Evolutionary conservation across 2,113 vertebrate species (phyloP), one percentile per base, ranked within the genome.

Genomic region (Penelope pileata): DNA sequence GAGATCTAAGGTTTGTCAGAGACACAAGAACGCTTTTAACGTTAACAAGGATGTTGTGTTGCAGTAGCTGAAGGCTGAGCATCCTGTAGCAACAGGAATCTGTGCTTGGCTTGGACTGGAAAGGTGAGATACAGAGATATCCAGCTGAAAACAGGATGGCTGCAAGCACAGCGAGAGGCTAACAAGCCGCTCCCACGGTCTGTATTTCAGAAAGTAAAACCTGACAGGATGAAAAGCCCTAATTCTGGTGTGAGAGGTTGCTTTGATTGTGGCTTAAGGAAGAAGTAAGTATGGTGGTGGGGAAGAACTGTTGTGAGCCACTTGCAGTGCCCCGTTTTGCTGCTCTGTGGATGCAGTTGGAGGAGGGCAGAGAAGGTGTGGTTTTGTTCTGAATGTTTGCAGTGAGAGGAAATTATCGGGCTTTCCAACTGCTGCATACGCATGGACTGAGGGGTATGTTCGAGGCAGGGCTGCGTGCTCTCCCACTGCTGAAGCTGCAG

Each of bases 161-260:
- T 47, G 17, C 1, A 32, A 6, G 64, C 2, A 32, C 64, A 47
- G 40, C 10, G 16, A 67, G 12, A 81, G 34, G 73, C 81, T 30
- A 19, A 5, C 42, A 63, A 50, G 60, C 47, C 56, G 14, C 85
- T 95, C 85, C 85, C 69, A n/a, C 14, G 14, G 2, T 1, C 22
- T 73, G 16, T 74, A 17, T 83, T 91, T 92, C 77, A 51, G 81
- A 89, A 81, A 58, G 45, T 23, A 70, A 43, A 93, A 66, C 34
- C 12, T n/a, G 63, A 29, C 7, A 12, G 62, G 70, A 59, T 45
- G 67, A 50, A 58, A 50, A 51, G 8, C 14, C 0, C 0, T 4
- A 0, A 9, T 83, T 78, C 45, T 64, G 40, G 60, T 29, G 54
- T 19, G 78, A 81, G 56, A 78, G 42, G 6, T 9, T 40, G 42